Conservation (phyloP, 2,113 vertebrate genomes). For the Erythrocercus mccallii region DNA sequence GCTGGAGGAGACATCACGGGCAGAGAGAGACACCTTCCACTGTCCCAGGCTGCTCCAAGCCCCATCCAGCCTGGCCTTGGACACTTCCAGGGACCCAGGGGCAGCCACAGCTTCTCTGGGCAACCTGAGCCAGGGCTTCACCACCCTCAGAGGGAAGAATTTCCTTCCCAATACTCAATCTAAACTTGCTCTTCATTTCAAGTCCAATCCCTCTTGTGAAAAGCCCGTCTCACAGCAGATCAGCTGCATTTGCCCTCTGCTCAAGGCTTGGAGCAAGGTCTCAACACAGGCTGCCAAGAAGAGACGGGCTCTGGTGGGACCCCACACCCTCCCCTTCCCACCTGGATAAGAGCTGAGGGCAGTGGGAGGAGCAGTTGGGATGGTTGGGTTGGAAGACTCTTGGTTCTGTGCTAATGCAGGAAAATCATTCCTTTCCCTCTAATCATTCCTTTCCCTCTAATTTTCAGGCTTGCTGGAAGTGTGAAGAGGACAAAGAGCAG, state of each 20-base stretch:
- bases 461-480: background rate
- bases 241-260: background rate
- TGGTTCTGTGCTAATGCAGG: background rate
- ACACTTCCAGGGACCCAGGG: background rate
- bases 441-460: background rate
- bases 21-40: background rate
- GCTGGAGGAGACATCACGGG: background rate
- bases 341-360: background rate
- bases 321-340: background rate
- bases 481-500: background rate
- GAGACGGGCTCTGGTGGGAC: background rate
- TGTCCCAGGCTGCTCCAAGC: background rate
- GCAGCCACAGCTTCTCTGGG: background rate
- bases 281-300: background rate
- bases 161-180: background rate
- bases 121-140: rapidly evolving
- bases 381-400: background rate
- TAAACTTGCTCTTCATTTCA: background rate
- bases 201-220: background rate
- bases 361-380: background rate
- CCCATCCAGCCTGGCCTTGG: background rate
- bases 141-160: background rate
- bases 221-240: background rate
- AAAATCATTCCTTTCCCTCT: background rate
- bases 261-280: background rate